These are phyloP conservation scores for Pleuronectes platessa DNA, from an alignment of 2,113 vertebrate species.

Conservation along the genomic window DNA sequence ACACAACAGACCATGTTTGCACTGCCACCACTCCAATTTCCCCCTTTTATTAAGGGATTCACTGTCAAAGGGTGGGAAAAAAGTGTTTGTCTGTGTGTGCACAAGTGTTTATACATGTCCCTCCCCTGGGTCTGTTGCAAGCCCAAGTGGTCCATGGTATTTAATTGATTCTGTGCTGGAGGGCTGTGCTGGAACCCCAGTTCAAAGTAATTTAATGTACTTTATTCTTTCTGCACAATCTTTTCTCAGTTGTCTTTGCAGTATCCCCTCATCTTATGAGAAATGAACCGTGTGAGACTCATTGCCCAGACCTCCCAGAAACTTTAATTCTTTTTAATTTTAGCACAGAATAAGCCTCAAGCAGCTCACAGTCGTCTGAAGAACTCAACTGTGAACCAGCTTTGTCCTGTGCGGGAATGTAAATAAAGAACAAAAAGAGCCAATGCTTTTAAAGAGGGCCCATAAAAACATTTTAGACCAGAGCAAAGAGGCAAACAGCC, in stretches of 20 bases:
- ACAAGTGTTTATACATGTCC: constrained; percentile 4
- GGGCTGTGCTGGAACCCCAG: constrained; percentile 14
- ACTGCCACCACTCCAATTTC: constrained; percentile 68
- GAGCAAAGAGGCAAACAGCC: constrained; percentile 48
- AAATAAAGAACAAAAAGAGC: constrained; percentile 51
- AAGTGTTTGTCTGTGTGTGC: constrained; percentile 26
- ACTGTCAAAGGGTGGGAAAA: constrained; percentile 56
- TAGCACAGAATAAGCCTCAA: constrained; percentile 7
- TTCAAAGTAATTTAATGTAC: constrained; percentile 19
- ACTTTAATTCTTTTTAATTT: constrained; percentile 1
- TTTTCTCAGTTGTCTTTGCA: constrained; percentile 13
- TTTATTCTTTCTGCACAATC: neutral
- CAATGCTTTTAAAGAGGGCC: constrained; percentile 55
- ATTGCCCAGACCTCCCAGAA: constrained; percentile 3
- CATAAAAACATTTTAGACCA: constrained; percentile 54
- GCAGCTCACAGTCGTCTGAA: constrained; percentile 25
- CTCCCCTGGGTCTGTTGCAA: constrained; percentile 24
- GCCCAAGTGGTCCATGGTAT: constrained; percentile 25
- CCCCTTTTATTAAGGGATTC: constrained; percentile 64
- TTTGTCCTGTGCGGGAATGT: constrained; percentile 58
- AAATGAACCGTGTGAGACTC: neutral
- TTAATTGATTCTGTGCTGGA: constrained; percentile 49
- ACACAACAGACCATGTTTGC: constrained; percentile 68
- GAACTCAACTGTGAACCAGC: constrained; percentile 4
- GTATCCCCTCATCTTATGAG: neutral